These are phyloP conservation scores for Epinotia demarniana DNA, from an alignment of 2,888 invertebrate genomes.

Conservation along the genomic window DNA sequence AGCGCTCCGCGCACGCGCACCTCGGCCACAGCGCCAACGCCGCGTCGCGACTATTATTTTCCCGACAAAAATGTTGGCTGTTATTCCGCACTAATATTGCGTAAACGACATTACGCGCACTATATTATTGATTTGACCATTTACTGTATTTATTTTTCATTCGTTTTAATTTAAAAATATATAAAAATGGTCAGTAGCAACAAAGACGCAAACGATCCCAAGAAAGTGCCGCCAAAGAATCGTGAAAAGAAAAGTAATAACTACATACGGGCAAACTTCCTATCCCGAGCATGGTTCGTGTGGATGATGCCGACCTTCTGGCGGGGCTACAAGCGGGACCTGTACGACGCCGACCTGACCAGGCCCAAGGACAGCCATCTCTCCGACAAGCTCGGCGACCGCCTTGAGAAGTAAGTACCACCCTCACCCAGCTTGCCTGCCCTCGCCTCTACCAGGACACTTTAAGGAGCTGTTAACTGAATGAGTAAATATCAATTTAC, in stretches of 20 bases:
- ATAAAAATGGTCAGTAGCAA: constrained; percentile 81
- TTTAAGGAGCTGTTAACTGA: neutral
- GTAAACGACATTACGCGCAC: constrained; percentile 54
- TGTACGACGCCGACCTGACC: constrained; percentile 88
- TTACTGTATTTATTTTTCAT: constrained; percentile 46
- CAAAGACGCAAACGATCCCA: constrained; percentile 72
- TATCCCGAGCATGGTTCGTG: constrained; percentile 78
- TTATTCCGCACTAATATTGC: constrained; percentile 57
- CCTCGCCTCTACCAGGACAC: constrained; percentile 1
- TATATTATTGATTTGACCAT: constrained; percentile 38
- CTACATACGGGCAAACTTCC: constrained; percentile 72
- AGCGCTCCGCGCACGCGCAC: constrained; percentile 70
- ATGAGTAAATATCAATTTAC: constrained; percentile 49
- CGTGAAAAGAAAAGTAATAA: constrained; percentile 80
- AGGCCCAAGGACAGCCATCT: constrained; percentile 87
- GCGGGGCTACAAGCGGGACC: constrained; percentile 86
- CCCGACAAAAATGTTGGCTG: constrained; percentile 64
- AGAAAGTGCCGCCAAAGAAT: constrained; percentile 77
- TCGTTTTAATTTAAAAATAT: constrained; percentile 45
- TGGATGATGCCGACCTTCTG: constrained; percentile 85
- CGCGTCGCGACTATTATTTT: constrained; percentile 57
- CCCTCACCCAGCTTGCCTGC: neutral
- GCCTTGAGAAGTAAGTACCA: constrained; percentile 83
- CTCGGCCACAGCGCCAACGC: constrained; percentile 57
- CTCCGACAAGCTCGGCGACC: constrained; percentile 86